phyloP scores from a whole-genome alignment of 2,797 vertebrate species.

The Astyanax mexicanus region DNA sequence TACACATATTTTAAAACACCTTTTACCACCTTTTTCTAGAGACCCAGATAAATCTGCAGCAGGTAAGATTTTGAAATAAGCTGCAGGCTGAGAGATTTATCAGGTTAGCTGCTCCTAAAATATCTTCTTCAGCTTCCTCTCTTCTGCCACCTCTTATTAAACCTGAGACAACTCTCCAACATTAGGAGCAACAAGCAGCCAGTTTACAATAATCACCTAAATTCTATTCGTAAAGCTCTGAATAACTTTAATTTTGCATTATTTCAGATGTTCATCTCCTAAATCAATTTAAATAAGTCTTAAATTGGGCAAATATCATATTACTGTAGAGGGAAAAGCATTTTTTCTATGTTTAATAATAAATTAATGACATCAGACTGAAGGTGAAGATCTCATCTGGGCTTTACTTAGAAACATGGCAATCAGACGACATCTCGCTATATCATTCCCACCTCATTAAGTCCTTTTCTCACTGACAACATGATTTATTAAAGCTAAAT shows the following conservation, averaged over 20 bases:
- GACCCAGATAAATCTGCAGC: not conserved
- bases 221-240: not conserved
- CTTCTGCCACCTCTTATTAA: not conserved
- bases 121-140: not conserved
- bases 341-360: not conserved
- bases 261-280: too few species aligned
- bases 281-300: not conserved
- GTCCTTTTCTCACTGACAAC: slow-evolving; percentile 20
- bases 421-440: not conserved
- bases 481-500: slow-evolving; percentile 37
- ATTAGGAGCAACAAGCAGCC: not conserved
- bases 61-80: not conserved
- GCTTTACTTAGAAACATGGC: slow-evolving; percentile 28
- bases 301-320: not conserved
- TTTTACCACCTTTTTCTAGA: not conserved
- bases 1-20: too few species aligned
- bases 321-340: not conserved
- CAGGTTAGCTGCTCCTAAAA: not conserved
- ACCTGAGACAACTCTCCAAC: not conserved
- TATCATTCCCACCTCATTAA: slow-evolving; percentile 25
- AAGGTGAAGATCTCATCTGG: not conserved
- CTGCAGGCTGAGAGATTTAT: not conserved
- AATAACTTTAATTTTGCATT: not conserved
- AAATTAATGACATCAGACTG: not conserved
- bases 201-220: not conserved